These are phyloP conservation scores for Corydoras maculifer DNA, from an alignment of 2,113 vertebrate species.

Conservation along the genomic window DNA sequence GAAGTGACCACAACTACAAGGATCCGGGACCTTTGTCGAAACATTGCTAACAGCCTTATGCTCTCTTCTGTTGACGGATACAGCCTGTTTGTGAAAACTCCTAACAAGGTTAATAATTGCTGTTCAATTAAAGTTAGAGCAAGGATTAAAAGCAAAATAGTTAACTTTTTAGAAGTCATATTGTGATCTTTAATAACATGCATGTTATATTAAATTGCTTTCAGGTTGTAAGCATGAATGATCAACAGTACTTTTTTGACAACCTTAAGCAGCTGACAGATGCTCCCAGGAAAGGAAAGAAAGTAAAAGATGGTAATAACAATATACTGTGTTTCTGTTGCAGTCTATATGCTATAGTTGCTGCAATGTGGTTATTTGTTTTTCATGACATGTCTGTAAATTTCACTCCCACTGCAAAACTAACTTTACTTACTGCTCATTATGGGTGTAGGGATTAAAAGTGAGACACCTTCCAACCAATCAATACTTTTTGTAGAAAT, in stretches of 20 bases:
- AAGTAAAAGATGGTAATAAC: constrained; percentile 69
- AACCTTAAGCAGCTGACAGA: constrained; percentile 76
- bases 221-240: constrained; percentile 78
- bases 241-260: constrained; percentile 88
- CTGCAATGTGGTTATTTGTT: too few species aligned
- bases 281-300: constrained; percentile 70
- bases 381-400: too few species aligned
- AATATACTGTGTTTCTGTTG: not conserved
- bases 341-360: too few species aligned
- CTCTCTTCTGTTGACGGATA: constrained; percentile 82
- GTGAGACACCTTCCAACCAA: too few species aligned
- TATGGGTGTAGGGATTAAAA: too few species aligned
- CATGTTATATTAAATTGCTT: not conserved
- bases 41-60: constrained; percentile 60
- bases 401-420: too few species aligned
- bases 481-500: too few species aligned
- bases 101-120: constrained; percentile 70
- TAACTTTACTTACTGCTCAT: too few species aligned
- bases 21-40: constrained; percentile 69
- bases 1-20: constrained; percentile 74
- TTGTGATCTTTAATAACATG: too few species aligned
- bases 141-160: too few species aligned
- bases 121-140: too few species aligned
- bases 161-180: too few species aligned
- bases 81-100: constrained; percentile 82